These are phyloP conservation scores for Thunnus albacares DNA, from an alignment of 2,797 vertebrate genomes.

Conservation along the genomic window DNA sequence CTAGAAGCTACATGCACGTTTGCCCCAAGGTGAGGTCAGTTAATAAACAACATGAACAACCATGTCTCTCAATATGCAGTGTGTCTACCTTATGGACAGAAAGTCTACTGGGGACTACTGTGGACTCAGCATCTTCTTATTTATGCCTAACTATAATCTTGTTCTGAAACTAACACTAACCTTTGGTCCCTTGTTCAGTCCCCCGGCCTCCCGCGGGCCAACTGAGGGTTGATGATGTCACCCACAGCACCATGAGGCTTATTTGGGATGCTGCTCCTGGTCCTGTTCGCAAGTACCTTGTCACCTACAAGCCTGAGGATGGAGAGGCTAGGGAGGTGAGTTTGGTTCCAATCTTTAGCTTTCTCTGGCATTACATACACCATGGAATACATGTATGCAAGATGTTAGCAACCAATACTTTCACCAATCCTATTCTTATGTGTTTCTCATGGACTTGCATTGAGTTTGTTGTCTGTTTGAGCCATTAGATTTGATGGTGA, in stretches of 20 bases:
- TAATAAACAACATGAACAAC: no score
- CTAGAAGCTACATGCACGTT: no score
- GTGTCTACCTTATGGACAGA: neutral
- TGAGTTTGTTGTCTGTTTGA: conserved; percentile 60
- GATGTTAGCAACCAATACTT: conserved; percentile 10
- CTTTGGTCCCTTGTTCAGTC: conserved; percentile 81
- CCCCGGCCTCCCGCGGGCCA: conserved; percentile 90
- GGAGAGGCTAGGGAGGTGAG: conserved; percentile 93
- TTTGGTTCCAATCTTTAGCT: conserved; percentile 10
- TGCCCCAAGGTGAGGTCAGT: no score
- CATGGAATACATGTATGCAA: conserved; percentile 4
- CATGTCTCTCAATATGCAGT: neutral
- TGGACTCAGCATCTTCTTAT: neutral
- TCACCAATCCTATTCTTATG: conserved; percentile 2
- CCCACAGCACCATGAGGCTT: conserved; percentile 93
- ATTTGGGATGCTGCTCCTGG: conserved; percentile 94
- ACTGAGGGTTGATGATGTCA: conserved; percentile 92
- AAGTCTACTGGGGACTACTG: neutral
- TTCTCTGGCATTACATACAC: conserved; percentile 1
- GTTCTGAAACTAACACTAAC: conserved; percentile 2
- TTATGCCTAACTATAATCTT: neutral
- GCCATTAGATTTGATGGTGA: conserved; percentile 59
- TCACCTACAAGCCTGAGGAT: conserved; percentile 91
- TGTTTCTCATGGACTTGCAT: conserved; percentile 12
- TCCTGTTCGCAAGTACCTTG: conserved; percentile 91